Evolutionary conservation across 2,113 vertebrate genomes (phyloP), one percentile per base, ranked within the genome.

Genomic region (Tachysurus fulvidraco): DNA sequence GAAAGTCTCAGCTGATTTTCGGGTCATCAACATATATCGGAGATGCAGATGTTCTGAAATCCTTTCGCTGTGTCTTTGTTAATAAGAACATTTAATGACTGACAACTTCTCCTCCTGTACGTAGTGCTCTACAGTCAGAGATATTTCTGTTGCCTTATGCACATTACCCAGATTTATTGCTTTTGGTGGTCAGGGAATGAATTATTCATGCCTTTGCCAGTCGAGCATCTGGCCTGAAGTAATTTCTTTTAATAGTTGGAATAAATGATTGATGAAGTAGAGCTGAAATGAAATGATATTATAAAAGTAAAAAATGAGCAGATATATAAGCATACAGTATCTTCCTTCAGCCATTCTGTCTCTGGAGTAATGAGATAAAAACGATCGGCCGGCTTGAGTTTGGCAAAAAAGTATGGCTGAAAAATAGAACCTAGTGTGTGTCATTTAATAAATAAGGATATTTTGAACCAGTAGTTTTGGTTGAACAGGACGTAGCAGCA

Each of bases 251-350:
- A 87, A 88, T 87, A 83, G 83, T 64, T 84, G 11, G 10, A 73
- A 78, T 90, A 44, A 79, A 88, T 86, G 87, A 90, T 85, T 87
- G 83, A 90, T 87, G 79, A 90, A 59, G 74, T 55, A 55, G 85
- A 87, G 23, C 62, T 62, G 78, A 87, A 83, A 90, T 57, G 28
- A 84, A 82, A 71, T 23, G 67, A 81, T 60, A 60, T 82, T 71
- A 83, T 82, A 81, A 86, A 71, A 60, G 41, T 54, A 80, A 83
- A 81, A 62, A 86, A 85, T 25, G 54, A n/a, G 57, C 25, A 19
- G 23, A 64, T 64, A 23, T 36, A 55, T 36, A 55, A 67, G 14
- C 13, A 36, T 36, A 36, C 36, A 36, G 30, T 71, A 44, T 59
- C 64, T 3, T 60, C 30, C 36, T 23, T 69, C 83, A 77, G 62